Conservation (phyloP, 2,888 invertebrate species). For the Eustalomyia histrio region DNA sequence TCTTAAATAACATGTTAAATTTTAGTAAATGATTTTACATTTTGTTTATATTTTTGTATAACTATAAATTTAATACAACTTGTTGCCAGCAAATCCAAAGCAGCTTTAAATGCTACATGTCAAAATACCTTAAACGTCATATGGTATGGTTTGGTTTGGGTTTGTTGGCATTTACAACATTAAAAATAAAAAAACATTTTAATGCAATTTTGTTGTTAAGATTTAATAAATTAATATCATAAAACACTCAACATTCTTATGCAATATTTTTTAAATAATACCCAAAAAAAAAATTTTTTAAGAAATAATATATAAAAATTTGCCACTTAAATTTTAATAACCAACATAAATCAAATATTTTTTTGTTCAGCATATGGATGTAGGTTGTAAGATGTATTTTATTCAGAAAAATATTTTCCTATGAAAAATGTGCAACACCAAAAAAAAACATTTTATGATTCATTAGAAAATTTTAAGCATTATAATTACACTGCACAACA, state of each 20-base stretch:
- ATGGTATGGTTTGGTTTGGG: constrained; percentile 24
- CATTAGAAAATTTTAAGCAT: constrained; percentile 17
- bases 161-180: constrained; percentile 37
- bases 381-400: constrained; percentile 1
- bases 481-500: no score
- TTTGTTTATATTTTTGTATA: background rate
- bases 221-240: constrained; percentile 48
- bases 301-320: no score
- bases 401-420: background rate
- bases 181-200: constrained; percentile 22
- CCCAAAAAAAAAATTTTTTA: constrained; percentile 22
- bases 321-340: constrained; percentile 45
- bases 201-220: constrained; percentile 42
- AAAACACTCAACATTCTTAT: constrained; percentile 53
- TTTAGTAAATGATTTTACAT: background rate
- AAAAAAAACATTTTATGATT: constrained; percentile 13
- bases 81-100: background rate
- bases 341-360: constrained; percentile 50
- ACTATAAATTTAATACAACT: background rate
- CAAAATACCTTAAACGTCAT: constrained; percentile 46
- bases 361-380: constrained; percentile 5
- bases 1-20: background rate
- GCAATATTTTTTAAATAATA: constrained; percentile 39
- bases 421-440: background rate
- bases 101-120: constrained; percentile 55